Base-by-base conservation (phyloP, 2,888 invertebrate genomes). In the Tenthredo livida region DNA sequence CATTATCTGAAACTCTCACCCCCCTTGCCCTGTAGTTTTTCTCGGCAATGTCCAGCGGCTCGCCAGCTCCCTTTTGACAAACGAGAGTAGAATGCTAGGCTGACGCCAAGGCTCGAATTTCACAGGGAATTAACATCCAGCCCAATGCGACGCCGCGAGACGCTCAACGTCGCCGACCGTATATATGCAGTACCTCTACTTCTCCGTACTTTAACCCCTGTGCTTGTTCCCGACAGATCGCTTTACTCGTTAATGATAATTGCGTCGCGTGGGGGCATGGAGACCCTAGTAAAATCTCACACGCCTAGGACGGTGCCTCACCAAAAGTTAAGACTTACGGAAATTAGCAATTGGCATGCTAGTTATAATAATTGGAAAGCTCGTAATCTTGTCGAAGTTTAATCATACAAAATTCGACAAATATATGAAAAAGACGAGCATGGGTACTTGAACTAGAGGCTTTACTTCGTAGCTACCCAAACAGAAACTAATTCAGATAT, bases 111-210 rank as follows among this genome's bases (percentile, higher is more conserved):
- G 89, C 90, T 91, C 90, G 90, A 89, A 91, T 91, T 90, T 91
- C 91, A 91, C 91, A 90, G 90, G 89, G 90, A 91, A 91, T 91
- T 91, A 91, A 91, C 91, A 90, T 90, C 80, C 17, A 47, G 43
- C 67, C 61, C 40, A 25, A 21, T 70, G 29, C 83, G 67, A 67
- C 43, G 40, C 43, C 43, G 70, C 29, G 70, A 47, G 33, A 65
- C 29, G 58, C 40, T 65, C 25, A 58, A 37, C 54, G 21, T 54
- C 61, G 58, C 65, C 40, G 10, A 77, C 25, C 47, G 25, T n/a
- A n/a, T 29, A 33, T 29, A n/a, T 29, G 29, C 2, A 29, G 10
- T 29, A 12, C 15, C 50, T 50, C 25, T 29, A 33, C 37, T 25
- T 2, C 50, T 50, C 25, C 77, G 25, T 50, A 33, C 29, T 50